Evolutionary conservation across 2,888 invertebrate species (phyloP).

Genomic region (Scaptomyza polygonia): DNA sequence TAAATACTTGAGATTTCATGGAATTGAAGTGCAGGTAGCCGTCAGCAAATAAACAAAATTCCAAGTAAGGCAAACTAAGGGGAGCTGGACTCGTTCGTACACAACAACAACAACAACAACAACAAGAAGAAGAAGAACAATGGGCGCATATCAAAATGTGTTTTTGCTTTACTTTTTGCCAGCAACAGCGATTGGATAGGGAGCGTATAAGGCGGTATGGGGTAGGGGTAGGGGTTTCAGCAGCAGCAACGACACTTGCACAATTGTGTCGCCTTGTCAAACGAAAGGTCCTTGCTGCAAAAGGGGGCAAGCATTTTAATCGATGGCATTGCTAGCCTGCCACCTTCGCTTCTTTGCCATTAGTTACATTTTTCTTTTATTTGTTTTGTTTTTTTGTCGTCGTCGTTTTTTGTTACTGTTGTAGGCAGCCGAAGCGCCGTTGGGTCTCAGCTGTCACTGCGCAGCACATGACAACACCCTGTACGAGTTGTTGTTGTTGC

Average conservation of each 20-base stretch:
- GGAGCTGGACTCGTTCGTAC: slow-evolving; percentile 16
- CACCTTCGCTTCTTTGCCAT: slow-evolving; percentile 54
- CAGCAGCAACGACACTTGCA: slow-evolving; percentile 35
- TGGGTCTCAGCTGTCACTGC: slow-evolving; percentile 49
- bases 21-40: slow-evolving; percentile 58
- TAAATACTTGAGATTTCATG: slow-evolving; percentile 73
- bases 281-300: slow-evolving; percentile 50
- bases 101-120: slow-evolving; percentile 57
- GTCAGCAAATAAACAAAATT: slow-evolving; percentile 53
- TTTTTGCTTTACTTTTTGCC: slow-evolving; percentile 12
- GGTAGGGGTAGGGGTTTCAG: background rate
- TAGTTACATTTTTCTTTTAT: slow-evolving; percentile 55
- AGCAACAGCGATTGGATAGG: slow-evolving; percentile 5
- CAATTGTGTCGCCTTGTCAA: slow-evolving; percentile 63
- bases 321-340: slow-evolving; percentile 58
- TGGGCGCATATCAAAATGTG: slow-evolving; percentile 50
- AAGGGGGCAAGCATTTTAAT: slow-evolving; percentile 55
- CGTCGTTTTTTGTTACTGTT: background rate
- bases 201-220: background rate
- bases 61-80: slow-evolving; percentile 56
- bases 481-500: slow-evolving; percentile 31
- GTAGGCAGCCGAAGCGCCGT: slow-evolving; percentile 23
- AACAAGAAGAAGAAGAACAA: slow-evolving; percentile 60
- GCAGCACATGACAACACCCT: slow-evolving; percentile 61
- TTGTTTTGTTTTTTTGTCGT: slow-evolving; percentile 3